These are phyloP conservation scores for Ephydatia muelleri DNA, from an alignment of 37 sponge, comb jelly and placozoan species.

Conservation along the genomic window DNA sequence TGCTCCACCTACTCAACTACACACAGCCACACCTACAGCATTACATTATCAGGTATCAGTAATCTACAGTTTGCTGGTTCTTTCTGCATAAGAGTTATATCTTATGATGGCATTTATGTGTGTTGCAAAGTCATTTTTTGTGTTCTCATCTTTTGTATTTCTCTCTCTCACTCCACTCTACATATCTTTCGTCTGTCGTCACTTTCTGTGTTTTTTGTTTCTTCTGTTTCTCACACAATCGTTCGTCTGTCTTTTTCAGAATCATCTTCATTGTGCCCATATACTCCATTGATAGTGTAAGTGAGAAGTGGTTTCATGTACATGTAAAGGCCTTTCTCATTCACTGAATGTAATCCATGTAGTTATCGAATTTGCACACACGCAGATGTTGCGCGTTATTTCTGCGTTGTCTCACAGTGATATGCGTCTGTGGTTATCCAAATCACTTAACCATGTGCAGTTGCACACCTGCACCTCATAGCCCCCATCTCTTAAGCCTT, in stretches of 20 bases:
- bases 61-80: constrained; percentile 14
- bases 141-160: not conserved
- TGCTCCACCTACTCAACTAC: constrained; percentile 86
- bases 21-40: constrained; percentile 86
- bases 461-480: not conserved
- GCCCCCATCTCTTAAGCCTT: not conserved
- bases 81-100: constrained; percentile 13
- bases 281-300: constrained; percentile 85
- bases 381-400: not conserved
- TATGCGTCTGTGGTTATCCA: too few species aligned
- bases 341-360: not conserved
- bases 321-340: not conserved
- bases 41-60: constrained; percentile 79
- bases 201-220: not conserved
- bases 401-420: not conserved
- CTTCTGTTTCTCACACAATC: not conserved
- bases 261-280: constrained; percentile 90
- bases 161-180: not conserved
- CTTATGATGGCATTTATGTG: constrained; percentile 4
- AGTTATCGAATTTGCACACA: constrained; percentile 3
- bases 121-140: not conserved
- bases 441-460: too few species aligned
- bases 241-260: constrained; percentile 19
- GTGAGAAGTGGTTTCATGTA: not conserved
- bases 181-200: not conserved